Evolutionary conservation across 2,888 invertebrate species (phyloP).

Genomic region (Oscheius onirici): DNA sequence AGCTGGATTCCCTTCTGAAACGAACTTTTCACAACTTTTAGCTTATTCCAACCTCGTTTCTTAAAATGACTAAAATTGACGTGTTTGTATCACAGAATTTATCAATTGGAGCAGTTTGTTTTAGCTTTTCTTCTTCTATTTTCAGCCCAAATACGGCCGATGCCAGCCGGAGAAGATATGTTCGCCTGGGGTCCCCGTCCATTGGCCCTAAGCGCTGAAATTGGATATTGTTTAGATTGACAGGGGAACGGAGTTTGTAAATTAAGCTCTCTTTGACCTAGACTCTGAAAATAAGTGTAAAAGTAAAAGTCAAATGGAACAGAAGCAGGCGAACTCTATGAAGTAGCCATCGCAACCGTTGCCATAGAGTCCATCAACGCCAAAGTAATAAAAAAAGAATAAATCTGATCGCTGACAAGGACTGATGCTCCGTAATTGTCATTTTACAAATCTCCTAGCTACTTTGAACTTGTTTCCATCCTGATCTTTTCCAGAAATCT

Average conservation of each 20-base stretch:
- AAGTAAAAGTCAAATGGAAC: background rate
- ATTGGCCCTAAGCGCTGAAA: conserved; percentile 1
- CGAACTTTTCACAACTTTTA: background rate
- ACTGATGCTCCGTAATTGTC: too few relatives aligned
- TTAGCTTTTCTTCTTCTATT: conserved; percentile 63
- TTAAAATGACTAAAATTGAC: conserved; percentile 58
- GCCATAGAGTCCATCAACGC: conserved; percentile 17
- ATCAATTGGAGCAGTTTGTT: conserved; percentile 57
- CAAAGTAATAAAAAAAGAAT: background rate
- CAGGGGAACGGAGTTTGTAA: background rate
- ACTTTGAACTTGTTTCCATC: too few relatives aligned
- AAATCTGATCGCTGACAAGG: too few relatives aligned
- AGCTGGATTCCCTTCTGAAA: conserved; percentile 63
- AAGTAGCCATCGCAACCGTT: conserved; percentile 24
- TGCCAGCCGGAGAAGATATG: conserved; percentile 48
- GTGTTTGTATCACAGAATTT: conserved; percentile 62
- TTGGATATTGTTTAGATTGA: conserved; percentile 5
- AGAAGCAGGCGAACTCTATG: background rate
- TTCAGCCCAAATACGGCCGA: conserved; percentile 50
- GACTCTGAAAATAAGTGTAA: background rate
- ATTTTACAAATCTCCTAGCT: too few relatives aligned
- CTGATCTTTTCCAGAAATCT: too few relatives aligned
- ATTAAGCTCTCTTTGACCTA: background rate
- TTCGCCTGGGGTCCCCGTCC: conserved; percentile 39
- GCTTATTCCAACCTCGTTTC: conserved; percentile 51